Percentiles rank a stretch among this genome's conserved stretches.
Evolutionary conservation across 2,797 vertebrate genomes (phyloP).

Genomic region (Loriculus beryllinus): DNA sequence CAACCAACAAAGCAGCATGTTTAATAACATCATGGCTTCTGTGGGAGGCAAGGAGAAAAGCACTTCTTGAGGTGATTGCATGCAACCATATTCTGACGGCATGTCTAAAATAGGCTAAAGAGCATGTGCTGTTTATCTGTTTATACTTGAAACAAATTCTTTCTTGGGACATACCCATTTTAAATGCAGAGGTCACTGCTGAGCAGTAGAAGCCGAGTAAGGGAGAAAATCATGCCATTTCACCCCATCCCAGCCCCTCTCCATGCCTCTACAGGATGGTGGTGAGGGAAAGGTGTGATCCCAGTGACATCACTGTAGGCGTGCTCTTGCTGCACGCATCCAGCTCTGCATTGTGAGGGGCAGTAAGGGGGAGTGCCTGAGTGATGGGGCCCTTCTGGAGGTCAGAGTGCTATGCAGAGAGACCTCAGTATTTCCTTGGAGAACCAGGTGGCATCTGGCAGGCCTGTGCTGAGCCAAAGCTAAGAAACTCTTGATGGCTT

Average conservation of each 20-base stretch:
- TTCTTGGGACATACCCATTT: background rate
- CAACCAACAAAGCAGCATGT: background rate
- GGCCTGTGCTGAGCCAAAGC: background rate
- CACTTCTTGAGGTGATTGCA: accelerated
- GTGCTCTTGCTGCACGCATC: accelerated
- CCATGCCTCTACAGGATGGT: no score
- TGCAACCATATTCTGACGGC: background rate
- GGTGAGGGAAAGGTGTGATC: background rate
- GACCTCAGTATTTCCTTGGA: background rate
- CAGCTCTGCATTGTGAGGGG: background rate
- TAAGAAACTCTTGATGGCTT: background rate
- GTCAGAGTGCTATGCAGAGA: accelerated
- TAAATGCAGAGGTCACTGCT: background rate
- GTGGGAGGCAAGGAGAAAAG: background rate
- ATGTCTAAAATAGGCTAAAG: background rate
- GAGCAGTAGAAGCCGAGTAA: background rate
- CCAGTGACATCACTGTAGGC: accelerated
- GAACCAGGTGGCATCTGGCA: background rate
- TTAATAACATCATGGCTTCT: background rate
- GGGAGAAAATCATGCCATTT: accelerated
- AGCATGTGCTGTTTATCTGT: background rate
- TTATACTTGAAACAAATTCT: background rate
- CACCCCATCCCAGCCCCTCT: accelerated
- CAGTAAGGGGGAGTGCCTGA: background rate
- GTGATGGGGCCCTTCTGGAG: background rate